Percentiles rank a stretch among this genome's conserved stretches.
phyloP scores from a whole-genome alignment of 2,113 vertebrate genomes.

The Chamaea fasciata region DNA sequence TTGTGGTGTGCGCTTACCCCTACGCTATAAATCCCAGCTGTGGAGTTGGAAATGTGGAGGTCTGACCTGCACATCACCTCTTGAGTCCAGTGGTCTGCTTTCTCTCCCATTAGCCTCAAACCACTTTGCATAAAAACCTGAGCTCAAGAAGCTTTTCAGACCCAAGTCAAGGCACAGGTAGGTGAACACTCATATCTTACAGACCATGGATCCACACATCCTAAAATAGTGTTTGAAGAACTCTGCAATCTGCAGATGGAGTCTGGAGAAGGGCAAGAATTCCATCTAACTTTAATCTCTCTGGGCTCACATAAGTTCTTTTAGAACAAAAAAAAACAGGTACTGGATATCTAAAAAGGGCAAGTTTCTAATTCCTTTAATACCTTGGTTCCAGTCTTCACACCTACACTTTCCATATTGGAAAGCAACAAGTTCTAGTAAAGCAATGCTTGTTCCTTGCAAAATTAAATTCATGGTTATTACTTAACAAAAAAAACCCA shows the following conservation, averaged over 20 bases:
- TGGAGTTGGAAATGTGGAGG: not conserved
- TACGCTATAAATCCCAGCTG: not conserved
- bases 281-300: not conserved
- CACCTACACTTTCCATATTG: not conserved
- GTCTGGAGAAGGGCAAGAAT: not conserved
- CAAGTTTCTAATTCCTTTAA: not conserved
- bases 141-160: not conserved
- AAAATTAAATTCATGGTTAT: not conserved
- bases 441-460: not conserved
- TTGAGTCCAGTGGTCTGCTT: not conserved
- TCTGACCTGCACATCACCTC: not conserved
- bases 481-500: not conserved
- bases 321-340: not conserved
- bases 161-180: not conserved
- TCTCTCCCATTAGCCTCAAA: not conserved
- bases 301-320: not conserved
- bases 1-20: not conserved
- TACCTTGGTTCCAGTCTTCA: not conserved
- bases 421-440: not conserved
- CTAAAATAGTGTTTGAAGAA: not conserved
- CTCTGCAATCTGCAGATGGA: not conserved
- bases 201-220: not conserved
- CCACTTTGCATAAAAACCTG: not conserved
- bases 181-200: not conserved
- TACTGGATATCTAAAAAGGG: not conserved